Conservation (phyloP, 2,888 invertebrate genomes). For the Dione juno region DNA sequence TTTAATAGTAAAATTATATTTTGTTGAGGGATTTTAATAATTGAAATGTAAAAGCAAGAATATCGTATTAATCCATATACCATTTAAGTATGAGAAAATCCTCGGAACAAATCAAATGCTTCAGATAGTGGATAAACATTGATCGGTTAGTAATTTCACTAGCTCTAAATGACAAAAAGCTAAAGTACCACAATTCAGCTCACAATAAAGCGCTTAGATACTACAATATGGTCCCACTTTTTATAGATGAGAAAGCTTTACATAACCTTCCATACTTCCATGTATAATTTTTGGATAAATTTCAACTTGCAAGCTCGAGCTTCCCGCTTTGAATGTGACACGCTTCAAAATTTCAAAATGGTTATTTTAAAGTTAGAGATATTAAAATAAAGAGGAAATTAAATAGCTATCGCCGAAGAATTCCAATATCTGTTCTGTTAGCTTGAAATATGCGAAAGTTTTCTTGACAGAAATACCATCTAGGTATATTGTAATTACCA, state of each 20-base stretch:
- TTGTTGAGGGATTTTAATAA: too few relatives aligned
- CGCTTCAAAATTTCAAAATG: constrained; percentile 46
- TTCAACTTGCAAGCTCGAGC: constrained; percentile 39
- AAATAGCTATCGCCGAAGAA: constrained; percentile 38
- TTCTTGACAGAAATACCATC: constrained; percentile 9
- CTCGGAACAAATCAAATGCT: too few relatives aligned
- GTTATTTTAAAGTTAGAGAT: constrained; percentile 41
- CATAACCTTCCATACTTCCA: constrained; percentile 34
- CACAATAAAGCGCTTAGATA: too few relatives aligned
- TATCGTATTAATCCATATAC: too few relatives aligned
- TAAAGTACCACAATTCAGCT: too few relatives aligned
- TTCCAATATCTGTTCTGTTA: constrained; percentile 32
- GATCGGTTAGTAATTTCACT: too few relatives aligned
- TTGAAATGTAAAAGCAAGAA: too few relatives aligned
- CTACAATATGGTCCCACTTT: background rate
- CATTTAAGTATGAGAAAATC: too few relatives aligned
- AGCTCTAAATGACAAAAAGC: too few relatives aligned
- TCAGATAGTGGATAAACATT: too few relatives aligned
- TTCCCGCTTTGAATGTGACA: constrained; percentile 44
- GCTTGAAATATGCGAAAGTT: constrained; percentile 31
- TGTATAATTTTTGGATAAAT: constrained; percentile 42
- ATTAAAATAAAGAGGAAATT: constrained; percentile 47
- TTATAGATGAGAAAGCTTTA: constrained; percentile 27
- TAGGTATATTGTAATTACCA: background rate
- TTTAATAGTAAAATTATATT: too few relatives aligned